Conservation (phyloP, 2,797 vertebrate genomes). For the Peromyscus eremicus region DNA sequence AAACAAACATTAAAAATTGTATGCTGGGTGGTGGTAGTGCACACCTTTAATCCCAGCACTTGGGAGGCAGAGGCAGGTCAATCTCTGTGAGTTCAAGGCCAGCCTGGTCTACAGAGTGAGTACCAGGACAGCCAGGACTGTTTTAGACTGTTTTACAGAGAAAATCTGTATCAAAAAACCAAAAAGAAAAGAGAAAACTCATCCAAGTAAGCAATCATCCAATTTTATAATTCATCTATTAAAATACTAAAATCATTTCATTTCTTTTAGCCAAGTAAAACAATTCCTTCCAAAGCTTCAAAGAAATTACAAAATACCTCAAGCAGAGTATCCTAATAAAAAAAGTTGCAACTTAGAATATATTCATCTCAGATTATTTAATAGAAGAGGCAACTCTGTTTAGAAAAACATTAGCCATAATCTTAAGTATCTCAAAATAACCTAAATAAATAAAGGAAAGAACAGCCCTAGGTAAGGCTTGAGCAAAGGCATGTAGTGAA, state of each 20-base stretch:
- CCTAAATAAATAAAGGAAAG: conserved; percentile 22
- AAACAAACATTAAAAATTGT: neutral
- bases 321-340: conserved; percentile 47
- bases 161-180: no score
- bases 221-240: conserved; percentile 7
- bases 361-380: conserved; percentile 35
- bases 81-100: no score
- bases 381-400: neutral
- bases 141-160: no score
- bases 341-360: neutral
- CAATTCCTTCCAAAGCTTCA: conserved; percentile 18
- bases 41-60: no score
- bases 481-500: neutral
- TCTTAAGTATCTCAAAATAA: conserved; percentile 30
- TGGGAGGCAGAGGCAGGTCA: no score
- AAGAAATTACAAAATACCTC: conserved; percentile 44
- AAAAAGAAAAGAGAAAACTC: neutral
- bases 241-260: conserved; percentile 37
- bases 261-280: conserved; percentile 24
- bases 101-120: no score
- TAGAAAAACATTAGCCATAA: conserved; percentile 26
- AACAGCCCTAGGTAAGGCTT: neutral
- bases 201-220: conserved; percentile 12
- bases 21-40: no score
- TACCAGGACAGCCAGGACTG: no score